Conservation (phyloP, 2,113 vertebrate species). For the Hystrix cristata region DNA sequence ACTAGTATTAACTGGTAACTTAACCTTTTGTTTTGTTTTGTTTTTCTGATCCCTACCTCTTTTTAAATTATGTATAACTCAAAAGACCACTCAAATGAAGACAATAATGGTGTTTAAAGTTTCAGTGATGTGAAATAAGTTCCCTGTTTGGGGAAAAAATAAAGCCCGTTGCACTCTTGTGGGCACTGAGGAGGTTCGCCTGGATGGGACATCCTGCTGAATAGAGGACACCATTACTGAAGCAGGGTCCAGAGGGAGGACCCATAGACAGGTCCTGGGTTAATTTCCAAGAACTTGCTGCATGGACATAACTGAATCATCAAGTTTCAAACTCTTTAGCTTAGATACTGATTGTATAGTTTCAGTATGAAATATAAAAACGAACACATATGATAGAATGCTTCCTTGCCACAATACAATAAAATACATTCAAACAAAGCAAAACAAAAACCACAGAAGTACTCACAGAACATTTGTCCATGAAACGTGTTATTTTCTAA, state of each 20-base stretch:
- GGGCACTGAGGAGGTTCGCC: background rate
- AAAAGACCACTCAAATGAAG: slow-evolving; percentile 33
- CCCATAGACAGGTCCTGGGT: background rate
- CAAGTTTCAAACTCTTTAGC: background rate
- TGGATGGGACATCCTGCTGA: background rate
- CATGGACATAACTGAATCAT: background rate
- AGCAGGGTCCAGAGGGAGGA: background rate
- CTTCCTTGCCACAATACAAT: background rate
- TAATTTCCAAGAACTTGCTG: background rate
- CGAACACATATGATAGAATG: background rate
- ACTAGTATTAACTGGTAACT: background rate
- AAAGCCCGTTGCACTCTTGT: background rate
- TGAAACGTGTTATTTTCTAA: background rate
- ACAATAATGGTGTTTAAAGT: slow-evolving; percentile 20
- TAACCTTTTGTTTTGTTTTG: background rate
- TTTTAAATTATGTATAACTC: slow-evolving; percentile 63
- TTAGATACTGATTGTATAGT: background rate
- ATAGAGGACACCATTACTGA: background rate
- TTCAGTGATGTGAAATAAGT: slow-evolving; percentile 60
- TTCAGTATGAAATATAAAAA: background rate
- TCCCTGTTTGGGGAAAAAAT: slow-evolving; percentile 52
- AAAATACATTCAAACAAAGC: background rate
- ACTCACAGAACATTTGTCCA: background rate
- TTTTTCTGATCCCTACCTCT: slow-evolving; percentile 31
- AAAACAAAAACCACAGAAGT: background rate